Base-by-base conservation (phyloP, 2,888 invertebrate genomes). In the Aphrophora alni region DNA sequence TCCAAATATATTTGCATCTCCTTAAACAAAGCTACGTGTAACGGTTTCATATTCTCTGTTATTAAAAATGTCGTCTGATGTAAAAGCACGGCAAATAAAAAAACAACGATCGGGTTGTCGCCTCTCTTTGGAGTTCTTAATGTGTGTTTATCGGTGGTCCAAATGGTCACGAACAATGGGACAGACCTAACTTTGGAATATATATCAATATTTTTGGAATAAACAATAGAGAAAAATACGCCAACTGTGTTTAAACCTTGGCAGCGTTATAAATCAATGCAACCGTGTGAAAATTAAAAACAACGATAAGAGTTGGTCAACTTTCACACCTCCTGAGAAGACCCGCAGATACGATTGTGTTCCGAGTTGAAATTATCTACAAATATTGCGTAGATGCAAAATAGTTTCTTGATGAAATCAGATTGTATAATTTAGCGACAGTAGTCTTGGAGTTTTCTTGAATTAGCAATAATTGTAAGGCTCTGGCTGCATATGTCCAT, bases 201-300 rank as follows among this genome's bases (percentile, higher is more conserved):
- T 59, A 78, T 78, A 73, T 78, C 51, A 78, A 78, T 78, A 78
- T 78, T 78, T 59, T 78, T 73, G 78, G 78, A 33, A 73, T 59
- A 78, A 27, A 78, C 78, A 72, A 78, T 78, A 73, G 73, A 73
- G n/a, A n/a, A n/a, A 51, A 78, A 73, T 59, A 71, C 24, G 28
- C 59, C 1, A 28, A 59, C 7, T 14, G 59, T 4, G 2, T 59
- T 21, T 59, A n/a, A 21, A 14, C n/a, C 7, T 2, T 3, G 21
- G 21, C 21, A 3, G n/a, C 12, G 59, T 21, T 59, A 21, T 59
- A 59, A 21, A 59, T 59, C 59, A 59, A 59, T 21, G 4, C 1
- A 7, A 4, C 21, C 59, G 59, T 59, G 59, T 59, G 59, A 59
- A 59, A 59, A 59, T 59, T n/a, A 59, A 59, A 21, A 14, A 4